Evolutionary conservation across 2,113 vertebrate species (phyloP), one percentile per base, ranked within the genome.

Genomic region (Spea bombifrons): DNA sequence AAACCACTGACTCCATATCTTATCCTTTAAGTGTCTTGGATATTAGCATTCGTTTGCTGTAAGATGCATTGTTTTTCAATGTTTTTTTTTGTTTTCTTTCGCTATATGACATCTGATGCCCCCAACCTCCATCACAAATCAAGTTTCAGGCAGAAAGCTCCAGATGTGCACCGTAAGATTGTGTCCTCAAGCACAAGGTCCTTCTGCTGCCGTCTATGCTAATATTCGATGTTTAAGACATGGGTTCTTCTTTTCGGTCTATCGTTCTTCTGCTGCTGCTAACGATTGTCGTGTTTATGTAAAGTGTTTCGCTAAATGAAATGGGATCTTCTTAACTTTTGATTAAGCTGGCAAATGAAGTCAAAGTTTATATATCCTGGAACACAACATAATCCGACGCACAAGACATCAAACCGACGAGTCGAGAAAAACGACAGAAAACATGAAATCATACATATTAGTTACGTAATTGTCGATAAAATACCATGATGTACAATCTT

Each of bases 171-270:
- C 49, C 80, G 44, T 2, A 63, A 75, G 79, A 67, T 78, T 80
- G 59, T 84, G 83, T 82, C 76, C 80, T 79, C 82, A 84, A 76
- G 73, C 75, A 82, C 47, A 66, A 70, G 70, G 12, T 71, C 74
- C 81, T 85, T 86, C 85, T 88, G 65, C 82, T 83, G 46, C 73
- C 79, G 80, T 75, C 83, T 88, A 75, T 65, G 84, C 66, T 8
- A 65, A 68, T 71, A 75, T 76, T 83, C 78, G 83, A 72, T 44
- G 78, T 84, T 77, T 64, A 76, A 67, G n/a, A 72, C 71, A 12
- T 4, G 53, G 61, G 69, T 78, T 78, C 57, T 5, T 0, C 16
- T 49, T 52, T 44, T 9, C 4, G 45, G 30, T 57, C 30, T 45
- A 43, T 59, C 17, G 46, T 17, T 74, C n/a, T 17, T 61, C 57